phyloP scores from a whole-genome alignment of 2,888 invertebrate genomes.

The Hypomecis punctinalis region DNA sequence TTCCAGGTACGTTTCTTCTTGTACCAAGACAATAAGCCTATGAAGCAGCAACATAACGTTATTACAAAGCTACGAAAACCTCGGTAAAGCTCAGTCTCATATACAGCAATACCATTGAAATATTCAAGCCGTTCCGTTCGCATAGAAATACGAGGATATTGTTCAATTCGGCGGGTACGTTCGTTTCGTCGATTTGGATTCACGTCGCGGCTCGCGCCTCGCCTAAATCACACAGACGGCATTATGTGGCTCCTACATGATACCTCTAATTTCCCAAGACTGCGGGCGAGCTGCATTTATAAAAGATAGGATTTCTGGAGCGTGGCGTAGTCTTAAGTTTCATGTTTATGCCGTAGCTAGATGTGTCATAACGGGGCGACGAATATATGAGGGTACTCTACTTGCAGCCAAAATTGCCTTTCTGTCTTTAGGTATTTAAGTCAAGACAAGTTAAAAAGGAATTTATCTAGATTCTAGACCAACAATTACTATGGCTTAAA shows the following conservation, averaged over 20 bases:
- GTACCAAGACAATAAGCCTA: no score
- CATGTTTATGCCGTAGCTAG: background rate
- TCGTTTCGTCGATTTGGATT: slow-evolving; percentile 60
- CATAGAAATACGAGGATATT: slow-evolving; percentile 57
- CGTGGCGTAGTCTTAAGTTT: slow-evolving; percentile 1
- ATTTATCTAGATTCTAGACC: no score
- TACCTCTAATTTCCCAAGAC: slow-evolving; percentile 53
- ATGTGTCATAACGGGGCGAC: background rate
- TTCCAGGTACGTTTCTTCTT: no score
- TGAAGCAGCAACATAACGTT: background rate
- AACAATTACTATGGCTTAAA: background rate
- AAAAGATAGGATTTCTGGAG: slow-evolving; percentile 36
- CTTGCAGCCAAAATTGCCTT: background rate
- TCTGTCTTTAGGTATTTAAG: no score
- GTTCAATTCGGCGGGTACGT: slow-evolving; percentile 50
- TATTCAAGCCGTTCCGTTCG: slow-evolving; percentile 48
- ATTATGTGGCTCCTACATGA: slow-evolving; percentile 43
- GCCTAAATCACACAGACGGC: slow-evolving; percentile 56
- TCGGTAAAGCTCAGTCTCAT: slow-evolving; percentile 36
- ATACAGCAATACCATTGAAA: slow-evolving; percentile 45
- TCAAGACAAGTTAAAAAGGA: no score
- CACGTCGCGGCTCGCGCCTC: slow-evolving; percentile 54
- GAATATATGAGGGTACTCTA: no score
- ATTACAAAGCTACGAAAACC: slow-evolving; percentile 3
- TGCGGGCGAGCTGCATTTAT: slow-evolving; percentile 36